Conservation (phyloP, 2,113 vertebrate species). For the Ahaetulla prasina region DNA sequence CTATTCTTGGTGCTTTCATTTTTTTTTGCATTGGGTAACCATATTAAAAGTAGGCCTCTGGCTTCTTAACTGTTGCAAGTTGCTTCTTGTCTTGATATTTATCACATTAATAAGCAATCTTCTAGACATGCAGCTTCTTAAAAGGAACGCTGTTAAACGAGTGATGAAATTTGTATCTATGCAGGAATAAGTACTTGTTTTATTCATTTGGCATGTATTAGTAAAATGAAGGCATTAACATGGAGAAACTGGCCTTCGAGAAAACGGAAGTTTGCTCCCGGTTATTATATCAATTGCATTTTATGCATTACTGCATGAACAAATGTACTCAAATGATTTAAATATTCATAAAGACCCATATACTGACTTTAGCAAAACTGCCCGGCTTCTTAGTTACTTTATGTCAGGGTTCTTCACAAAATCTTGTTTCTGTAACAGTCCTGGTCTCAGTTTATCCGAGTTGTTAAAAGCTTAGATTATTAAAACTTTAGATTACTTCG, state of each 20-base stretch:
- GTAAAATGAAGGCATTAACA: slow-evolving; percentile 14
- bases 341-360: background rate
- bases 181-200: background rate
- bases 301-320: background rate
- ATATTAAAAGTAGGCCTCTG: background rate
- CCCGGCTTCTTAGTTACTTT: background rate
- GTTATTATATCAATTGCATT: background rate
- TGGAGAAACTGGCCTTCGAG: background rate
- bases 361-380: background rate
- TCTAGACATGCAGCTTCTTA: background rate
- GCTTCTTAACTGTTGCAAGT: background rate
- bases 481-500: slow-evolving; percentile 18
- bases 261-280: slow-evolving; percentile 16
- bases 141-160: background rate
- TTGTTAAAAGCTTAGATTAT: slow-evolving; percentile 19
- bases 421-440: background rate
- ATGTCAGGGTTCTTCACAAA: background rate
- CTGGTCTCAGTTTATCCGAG: background rate
- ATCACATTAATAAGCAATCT: background rate
- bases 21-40: background rate
- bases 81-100: background rate
- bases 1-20: slow-evolving; percentile 7
- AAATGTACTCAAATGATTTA: background rate
- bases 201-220: background rate
- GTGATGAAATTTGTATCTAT: slow-evolving; percentile 8